phyloP scores from a whole-genome alignment of 1,140 invertebrate genomes.

The Anastatus disparis region DNA sequence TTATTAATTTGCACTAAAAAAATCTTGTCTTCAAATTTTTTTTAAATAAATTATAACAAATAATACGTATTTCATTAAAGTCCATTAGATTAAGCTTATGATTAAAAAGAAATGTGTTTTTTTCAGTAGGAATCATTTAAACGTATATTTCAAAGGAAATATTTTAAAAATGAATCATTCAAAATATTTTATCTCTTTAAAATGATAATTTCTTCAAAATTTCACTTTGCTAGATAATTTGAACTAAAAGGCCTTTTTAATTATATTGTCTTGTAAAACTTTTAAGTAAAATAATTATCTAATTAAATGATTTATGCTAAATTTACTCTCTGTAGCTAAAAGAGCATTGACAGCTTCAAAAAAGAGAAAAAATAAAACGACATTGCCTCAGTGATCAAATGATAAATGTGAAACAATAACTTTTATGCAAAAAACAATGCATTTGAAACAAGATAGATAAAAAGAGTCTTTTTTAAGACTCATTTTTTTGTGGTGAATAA shows the following conservation, averaged over 20 bases:
- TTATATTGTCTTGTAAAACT: no score
- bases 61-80: conserved; percentile 23
- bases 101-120: background rate
- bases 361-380: no score
- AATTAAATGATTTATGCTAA: conserved; percentile 15
- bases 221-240: no score
- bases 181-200: no score
- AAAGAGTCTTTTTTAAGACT: background rate
- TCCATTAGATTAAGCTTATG: conserved; percentile 13
- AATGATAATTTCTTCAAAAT: no score
- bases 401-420: conserved; percentile 18
- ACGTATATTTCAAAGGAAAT: no score
- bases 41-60: background rate
- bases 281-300: no score
- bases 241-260: no score
- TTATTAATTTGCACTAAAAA: background rate
- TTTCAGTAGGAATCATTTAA: no score
- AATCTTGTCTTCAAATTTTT: no score
- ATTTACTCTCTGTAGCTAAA: conserved; percentile 8
- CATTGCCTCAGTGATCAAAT: conserved; percentile 28
- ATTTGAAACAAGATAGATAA: conserved; percentile 8
- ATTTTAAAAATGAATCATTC: no score
- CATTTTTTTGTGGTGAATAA: conserved; percentile 9
- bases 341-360: conserved; percentile 7
- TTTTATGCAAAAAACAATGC: background rate